Conservation (phyloP, 2,888 invertebrate genomes). For the Melikaiella ostensackeni region DNA sequence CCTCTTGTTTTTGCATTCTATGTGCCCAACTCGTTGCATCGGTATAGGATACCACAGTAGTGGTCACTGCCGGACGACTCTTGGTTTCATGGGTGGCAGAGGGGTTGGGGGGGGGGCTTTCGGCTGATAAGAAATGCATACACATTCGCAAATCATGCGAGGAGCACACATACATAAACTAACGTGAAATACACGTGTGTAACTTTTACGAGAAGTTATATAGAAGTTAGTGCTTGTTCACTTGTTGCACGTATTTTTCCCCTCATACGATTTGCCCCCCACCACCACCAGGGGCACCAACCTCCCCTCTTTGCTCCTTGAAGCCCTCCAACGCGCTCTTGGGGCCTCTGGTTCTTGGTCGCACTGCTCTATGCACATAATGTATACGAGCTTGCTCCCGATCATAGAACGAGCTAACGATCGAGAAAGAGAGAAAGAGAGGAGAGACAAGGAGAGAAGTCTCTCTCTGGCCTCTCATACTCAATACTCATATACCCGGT, state of each 20-base stretch:
- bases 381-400: slow-evolving; percentile 66
- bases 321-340: slow-evolving; percentile 52
- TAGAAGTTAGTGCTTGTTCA: slow-evolving; percentile 5
- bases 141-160: background rate
- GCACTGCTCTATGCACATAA: slow-evolving; percentile 67
- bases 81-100: slow-evolving; percentile 14
- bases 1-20: background rate
- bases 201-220: slow-evolving; percentile 37
- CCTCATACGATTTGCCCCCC: slow-evolving; percentile 53
- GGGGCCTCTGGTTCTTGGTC: slow-evolving; percentile 40
- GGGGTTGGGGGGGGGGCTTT: background rate
- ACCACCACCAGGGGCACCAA: slow-evolving; percentile 59
- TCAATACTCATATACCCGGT: slow-evolving; percentile 26
- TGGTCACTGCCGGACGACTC: slow-evolving; percentile 21
- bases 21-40: background rate
- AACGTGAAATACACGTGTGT: background rate
- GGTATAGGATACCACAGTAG: slow-evolving; percentile 6
- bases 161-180: background rate
- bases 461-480: slow-evolving; percentile 6
- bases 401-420: slow-evolving; percentile 65
- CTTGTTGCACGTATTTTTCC: slow-evolving; percentile 44
- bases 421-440: slow-evolving; percentile 35
- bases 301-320: slow-evolving; percentile 55
- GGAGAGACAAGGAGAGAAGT: slow-evolving; percentile 33
- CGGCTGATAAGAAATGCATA: slow-evolving; percentile 13